Evolutionary conservation across 2,888 invertebrate species (phyloP).

Genomic region (Tuberolachnus salignus): DNA sequence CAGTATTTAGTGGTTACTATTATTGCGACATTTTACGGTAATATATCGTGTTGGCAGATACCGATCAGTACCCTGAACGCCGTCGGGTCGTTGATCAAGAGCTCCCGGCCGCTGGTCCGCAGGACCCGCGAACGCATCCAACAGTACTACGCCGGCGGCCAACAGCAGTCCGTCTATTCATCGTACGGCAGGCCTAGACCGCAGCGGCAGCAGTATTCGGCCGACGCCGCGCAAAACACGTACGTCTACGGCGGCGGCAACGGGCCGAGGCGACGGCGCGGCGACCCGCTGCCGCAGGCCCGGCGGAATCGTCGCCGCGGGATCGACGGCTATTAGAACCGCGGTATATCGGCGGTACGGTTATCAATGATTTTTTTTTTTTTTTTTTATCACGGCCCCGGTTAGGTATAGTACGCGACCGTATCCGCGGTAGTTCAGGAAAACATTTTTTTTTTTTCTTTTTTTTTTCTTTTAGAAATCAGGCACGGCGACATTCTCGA

Average conservation of each 20-base stretch:
- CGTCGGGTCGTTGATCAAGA: slow-evolving; percentile 58
- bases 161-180: slow-evolving; percentile 26
- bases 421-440: no score
- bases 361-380: no score
- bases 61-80: slow-evolving; percentile 58
- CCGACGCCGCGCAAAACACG: background rate
- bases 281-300: background rate
- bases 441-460: no score
- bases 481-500: no score
- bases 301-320: background rate
- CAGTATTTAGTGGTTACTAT: no score
- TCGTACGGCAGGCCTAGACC: background rate
- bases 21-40: background rate
- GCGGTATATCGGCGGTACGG: no score
- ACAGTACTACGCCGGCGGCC: slow-evolving; percentile 51
- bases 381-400: no score
- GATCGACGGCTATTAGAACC: background rate
- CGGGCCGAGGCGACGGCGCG: background rate
- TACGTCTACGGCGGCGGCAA: background rate
- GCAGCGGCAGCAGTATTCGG: background rate
- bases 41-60: slow-evolving; percentile 47
- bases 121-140: slow-evolving; percentile 58
- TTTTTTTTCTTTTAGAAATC: no score
- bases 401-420: no score
- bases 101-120: slow-evolving; percentile 58